Conservation (phyloP, 2,888 invertebrate genomes). For the Rhimphoctona megacephalus region DNA sequence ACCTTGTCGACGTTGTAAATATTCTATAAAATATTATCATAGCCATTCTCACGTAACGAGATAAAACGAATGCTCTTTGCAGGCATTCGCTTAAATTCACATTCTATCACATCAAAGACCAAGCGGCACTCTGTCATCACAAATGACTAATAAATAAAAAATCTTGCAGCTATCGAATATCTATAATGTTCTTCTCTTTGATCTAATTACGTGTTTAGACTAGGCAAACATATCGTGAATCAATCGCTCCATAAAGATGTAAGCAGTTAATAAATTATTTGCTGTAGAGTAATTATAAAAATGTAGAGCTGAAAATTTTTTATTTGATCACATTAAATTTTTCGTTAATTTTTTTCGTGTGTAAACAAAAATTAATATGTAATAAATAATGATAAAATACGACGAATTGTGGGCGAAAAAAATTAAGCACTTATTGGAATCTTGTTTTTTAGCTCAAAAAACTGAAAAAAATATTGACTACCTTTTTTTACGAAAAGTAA, state of each 20-base stretch:
- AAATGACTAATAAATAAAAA: constrained; percentile 19
- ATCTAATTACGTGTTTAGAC: not conserved
- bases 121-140: constrained; percentile 14
- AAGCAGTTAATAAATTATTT: not conserved
- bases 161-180: constrained; percentile 9
- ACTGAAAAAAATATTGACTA: not conserved
- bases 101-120: constrained; percentile 38
- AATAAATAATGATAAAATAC: too few relatives aligned
- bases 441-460: not conserved
- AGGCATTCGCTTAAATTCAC: constrained; percentile 18
- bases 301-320: too few relatives aligned
- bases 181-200: not conserved
- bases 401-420: not conserved
- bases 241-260: not conserved
- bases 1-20: constrained; percentile 56
- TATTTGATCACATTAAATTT: too few relatives aligned
- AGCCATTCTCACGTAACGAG: constrained; percentile 30
- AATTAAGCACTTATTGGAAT: not conserved
- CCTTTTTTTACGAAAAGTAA: not conserved
- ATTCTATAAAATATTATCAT: constrained; percentile 58
- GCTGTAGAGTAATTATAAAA: not conserved
- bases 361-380: too few relatives aligned
- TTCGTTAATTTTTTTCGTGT: too few relatives aligned
- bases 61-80: constrained; percentile 41
- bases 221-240: not conserved